phyloP scores from a whole-genome alignment of 2,113 vertebrate genomes.

The Seriola aureovittata region DNA sequence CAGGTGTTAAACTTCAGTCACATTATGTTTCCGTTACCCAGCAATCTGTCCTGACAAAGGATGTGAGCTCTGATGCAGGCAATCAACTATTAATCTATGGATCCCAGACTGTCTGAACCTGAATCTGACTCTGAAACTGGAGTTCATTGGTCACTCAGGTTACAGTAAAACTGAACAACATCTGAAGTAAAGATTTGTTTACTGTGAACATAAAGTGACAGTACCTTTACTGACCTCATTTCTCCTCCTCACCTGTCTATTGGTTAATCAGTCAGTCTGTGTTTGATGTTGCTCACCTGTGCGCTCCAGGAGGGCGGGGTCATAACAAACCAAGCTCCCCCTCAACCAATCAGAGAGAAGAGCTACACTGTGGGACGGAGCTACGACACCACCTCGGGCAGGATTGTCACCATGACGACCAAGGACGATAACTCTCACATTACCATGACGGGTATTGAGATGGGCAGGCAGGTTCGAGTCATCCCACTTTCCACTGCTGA shows the following conservation, averaged over 20 bases:
- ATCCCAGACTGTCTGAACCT: not conserved
- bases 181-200: not conserved
- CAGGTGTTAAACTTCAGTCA: not conserved
- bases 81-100: not conserved
- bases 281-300: conserved; percentile 64
- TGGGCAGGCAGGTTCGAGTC: conserved; percentile 67
- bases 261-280: conserved; percentile 8
- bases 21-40: not conserved
- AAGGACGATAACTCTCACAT: conserved; percentile 80
- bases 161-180: not conserved
- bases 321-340: conserved; percentile 13
- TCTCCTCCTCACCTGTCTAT: not conserved
- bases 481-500: conserved; percentile 74
- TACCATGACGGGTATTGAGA: conserved; percentile 35
- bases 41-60: not conserved
- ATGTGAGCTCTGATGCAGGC: not conserved
- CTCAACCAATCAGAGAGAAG: conserved; percentile 85
- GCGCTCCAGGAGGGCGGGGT: conserved; percentile 58
- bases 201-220: not conserved
- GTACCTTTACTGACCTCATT: not conserved
- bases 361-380: conserved; percentile 87
- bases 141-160: not conserved
- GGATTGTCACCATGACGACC: conserved; percentile 88
- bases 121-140: too few relatives aligned
- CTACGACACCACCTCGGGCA: conserved; percentile 89